phyloP scores from a whole-genome alignment of 35 echinoderm and acorn worm genomes.

The Heliocidaris tuberculata region DNA sequence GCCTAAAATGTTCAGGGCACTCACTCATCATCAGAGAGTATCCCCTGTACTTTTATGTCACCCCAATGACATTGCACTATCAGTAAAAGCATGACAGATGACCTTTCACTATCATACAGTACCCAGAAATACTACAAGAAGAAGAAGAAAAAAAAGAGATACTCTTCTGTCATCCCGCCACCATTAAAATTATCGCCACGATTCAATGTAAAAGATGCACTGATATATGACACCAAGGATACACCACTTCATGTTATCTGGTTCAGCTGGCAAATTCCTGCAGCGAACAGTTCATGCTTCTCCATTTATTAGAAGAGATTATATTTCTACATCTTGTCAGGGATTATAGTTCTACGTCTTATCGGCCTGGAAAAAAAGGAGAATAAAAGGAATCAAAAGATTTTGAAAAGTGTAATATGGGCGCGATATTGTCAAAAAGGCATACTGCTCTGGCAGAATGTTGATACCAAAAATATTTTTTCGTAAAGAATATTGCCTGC shows the following conservation, averaged over 20 bases:
- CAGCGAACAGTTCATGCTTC: background rate
- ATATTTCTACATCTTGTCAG: background rate
- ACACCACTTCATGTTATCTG: background rate
- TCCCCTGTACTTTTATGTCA: background rate
- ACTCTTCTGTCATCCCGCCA: background rate
- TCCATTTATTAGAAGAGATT: background rate
- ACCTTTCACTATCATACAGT: background rate
- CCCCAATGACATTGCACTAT: background rate
- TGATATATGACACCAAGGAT: conserved; percentile 4
- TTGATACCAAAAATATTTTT: too few species aligned
- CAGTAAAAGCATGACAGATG: background rate
- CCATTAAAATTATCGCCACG: background rate
- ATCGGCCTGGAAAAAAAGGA: background rate
- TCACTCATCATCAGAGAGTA: background rate
- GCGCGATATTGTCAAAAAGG: too few species aligned
- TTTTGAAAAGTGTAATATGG: background rate
- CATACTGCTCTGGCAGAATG: too few species aligned
- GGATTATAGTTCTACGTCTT: background rate
- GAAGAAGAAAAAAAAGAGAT: background rate
- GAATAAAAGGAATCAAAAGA: background rate
- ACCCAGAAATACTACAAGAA: background rate
- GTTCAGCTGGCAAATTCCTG: background rate
- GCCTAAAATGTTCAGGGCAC: too few species aligned
- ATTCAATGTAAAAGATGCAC: background rate
- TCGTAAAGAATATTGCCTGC: too few species aligned